phyloP scores from a whole-genome alignment of 2,797 vertebrate species.

The Ambastaia sidthimunki region DNA sequence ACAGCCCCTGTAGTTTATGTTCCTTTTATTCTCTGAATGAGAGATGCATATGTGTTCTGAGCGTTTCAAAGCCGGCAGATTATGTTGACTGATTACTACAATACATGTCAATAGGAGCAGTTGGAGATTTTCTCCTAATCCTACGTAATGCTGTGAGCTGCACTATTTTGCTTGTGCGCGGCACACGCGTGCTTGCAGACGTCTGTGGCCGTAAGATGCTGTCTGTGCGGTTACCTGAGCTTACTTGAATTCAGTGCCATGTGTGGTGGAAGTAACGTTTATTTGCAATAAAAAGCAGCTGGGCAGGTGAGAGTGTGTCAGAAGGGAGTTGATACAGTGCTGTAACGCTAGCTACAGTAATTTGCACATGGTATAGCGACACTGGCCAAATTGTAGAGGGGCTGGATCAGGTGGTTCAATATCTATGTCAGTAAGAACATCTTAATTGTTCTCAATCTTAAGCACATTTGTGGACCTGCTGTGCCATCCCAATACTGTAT shows the following conservation, averaged over 20 bases:
- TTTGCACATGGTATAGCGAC: not conserved
- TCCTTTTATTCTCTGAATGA: slow-evolving; percentile 41
- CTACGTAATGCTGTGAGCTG: slow-evolving; percentile 61
- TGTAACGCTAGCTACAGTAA: not conserved
- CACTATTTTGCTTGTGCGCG: slow-evolving; percentile 40
- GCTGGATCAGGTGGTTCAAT: too few relatives aligned
- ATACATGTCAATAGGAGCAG: slow-evolving; percentile 62
- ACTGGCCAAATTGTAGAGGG: not conserved
- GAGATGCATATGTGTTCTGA: slow-evolving; percentile 50
- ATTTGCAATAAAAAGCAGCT: slow-evolving; percentile 33
- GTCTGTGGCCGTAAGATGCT: slow-evolving; percentile 4
- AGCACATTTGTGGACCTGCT: not conserved
- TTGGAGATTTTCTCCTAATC: slow-evolving; percentile 67
- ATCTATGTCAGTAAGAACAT: not conserved
- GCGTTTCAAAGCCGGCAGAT: slow-evolving; percentile 57
- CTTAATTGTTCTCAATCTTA: not conserved
- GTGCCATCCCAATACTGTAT: slow-evolving; percentile 4
- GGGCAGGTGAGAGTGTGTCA: too few relatives aligned
- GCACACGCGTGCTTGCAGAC: slow-evolving; percentile 31
- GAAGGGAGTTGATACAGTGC: too few relatives aligned
- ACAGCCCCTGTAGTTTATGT: slow-evolving; percentile 10
- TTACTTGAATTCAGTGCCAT: not conserved
- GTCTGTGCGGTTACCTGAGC: slow-evolving; percentile 16
- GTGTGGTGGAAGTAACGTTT: slow-evolving; percentile 12
- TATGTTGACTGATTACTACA: slow-evolving; percentile 69